Evolutionary conservation across 2,888 invertebrate genomes (phyloP).

Genomic region (Mactromeris polynyma): DNA sequence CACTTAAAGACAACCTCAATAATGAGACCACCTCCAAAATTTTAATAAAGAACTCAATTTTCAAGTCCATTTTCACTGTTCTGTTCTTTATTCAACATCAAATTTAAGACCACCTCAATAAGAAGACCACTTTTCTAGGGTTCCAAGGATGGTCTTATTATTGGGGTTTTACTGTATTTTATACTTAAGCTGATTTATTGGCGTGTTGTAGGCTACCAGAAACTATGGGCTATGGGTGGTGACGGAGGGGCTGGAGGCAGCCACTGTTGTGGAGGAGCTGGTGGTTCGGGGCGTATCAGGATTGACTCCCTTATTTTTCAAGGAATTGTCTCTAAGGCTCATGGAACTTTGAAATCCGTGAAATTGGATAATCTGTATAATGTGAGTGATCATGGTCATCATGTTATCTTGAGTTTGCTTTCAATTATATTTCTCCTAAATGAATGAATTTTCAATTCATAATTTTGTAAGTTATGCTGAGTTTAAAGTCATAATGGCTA

Average conservation of each 20-base stretch:
- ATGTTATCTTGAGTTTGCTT: not conserved
- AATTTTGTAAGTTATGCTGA: too few relatives aligned
- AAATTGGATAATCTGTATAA: slow-evolving; percentile 56
- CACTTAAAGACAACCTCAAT: too few relatives aligned
- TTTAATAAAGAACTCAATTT: too few relatives aligned
- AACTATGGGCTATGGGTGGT: slow-evolving; percentile 73
- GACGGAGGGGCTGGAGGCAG: slow-evolving; percentile 71
- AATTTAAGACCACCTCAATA: too few relatives aligned
- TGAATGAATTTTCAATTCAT: not conserved
- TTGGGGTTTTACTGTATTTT: too few relatives aligned
- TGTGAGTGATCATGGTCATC: slow-evolving; percentile 43
- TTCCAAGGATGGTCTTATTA: too few relatives aligned
- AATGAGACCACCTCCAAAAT: too few relatives aligned
- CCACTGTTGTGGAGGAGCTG: slow-evolving; percentile 72
- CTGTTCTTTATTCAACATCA: too few relatives aligned
- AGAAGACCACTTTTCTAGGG: too few relatives aligned
- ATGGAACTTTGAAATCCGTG: slow-evolving; percentile 51
- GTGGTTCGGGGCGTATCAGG: slow-evolving; percentile 75
- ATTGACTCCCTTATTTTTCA: slow-evolving; percentile 72
- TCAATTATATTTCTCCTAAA: not conserved
- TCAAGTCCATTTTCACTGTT: too few relatives aligned
- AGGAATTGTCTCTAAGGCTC: slow-evolving; percentile 54
- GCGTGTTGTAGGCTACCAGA: slow-evolving; percentile 58
- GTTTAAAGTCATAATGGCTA: too few relatives aligned
- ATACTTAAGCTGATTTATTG: too few relatives aligned